These are phyloP conservation scores for Pithys albifrons DNA, from an alignment of 2,113 vertebrate species.

Conservation along the genomic window DNA sequence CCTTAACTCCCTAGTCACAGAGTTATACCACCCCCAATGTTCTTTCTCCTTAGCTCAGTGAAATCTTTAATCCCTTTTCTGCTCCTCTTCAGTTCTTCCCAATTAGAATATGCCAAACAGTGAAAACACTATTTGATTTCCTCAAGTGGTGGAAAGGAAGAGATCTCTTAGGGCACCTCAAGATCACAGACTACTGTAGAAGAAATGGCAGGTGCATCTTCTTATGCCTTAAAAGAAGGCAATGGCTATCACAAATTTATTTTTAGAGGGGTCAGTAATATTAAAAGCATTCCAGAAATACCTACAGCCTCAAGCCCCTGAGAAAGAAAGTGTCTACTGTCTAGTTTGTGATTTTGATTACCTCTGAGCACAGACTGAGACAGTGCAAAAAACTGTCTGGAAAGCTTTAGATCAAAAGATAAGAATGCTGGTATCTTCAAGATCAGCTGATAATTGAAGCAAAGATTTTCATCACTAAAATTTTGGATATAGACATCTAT, in stretches of 20 bases:
- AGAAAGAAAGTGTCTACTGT: not conserved
- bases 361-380: not conserved
- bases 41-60: not conserved
- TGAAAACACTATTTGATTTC: not conserved
- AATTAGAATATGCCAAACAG: not conserved
- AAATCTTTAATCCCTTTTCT: not conserved
- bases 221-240: not conserved
- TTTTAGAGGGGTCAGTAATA: not conserved
- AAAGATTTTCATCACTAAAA: not conserved
- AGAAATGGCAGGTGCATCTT: not conserved
- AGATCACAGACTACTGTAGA: not conserved
- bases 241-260: not conserved
- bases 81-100: not conserved
- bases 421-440: not conserved
- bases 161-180: not conserved
- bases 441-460: not conserved
- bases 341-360: not conserved
- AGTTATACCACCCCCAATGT: not conserved
- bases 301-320: not conserved
- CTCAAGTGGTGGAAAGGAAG: not conserved
- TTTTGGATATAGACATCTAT: not conserved
- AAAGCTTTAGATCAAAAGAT: not conserved
- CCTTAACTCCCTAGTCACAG: not conserved
- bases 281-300: slow-evolving; percentile 1
- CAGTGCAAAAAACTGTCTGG: not conserved